phyloP scores from a whole-genome alignment of 2,888 invertebrate species.

The Thyatira batis region DNA sequence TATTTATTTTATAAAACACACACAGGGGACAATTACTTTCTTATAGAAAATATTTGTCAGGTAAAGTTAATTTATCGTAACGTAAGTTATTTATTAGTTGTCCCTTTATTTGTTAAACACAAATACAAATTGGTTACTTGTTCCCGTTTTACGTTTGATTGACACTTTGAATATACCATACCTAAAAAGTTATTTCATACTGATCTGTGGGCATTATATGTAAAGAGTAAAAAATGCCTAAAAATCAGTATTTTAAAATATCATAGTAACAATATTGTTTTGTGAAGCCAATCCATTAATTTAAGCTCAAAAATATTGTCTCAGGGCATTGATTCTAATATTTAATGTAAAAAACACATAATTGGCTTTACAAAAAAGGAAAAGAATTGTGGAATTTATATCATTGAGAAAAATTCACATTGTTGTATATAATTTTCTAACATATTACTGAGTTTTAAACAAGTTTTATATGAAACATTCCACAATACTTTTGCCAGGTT shows the following conservation, averaged over 20 bases:
- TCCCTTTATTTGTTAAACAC: conserved; percentile 59
- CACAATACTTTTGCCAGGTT: neutral
- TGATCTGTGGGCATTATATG: neutral
- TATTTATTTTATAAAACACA: conserved; percentile 22
- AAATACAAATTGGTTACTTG: conserved; percentile 45
- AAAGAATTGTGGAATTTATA: neutral
- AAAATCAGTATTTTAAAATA: neutral
- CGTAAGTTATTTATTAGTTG: conserved; percentile 31
- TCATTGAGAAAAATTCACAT: neutral
- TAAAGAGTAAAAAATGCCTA: neutral
- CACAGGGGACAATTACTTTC: conserved; percentile 37
- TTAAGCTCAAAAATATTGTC: neutral
- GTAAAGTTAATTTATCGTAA: conserved; percentile 41
- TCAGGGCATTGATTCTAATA: neutral
- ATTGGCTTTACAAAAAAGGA: neutral
- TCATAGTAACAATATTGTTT: neutral
- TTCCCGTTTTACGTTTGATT: conserved; percentile 66
- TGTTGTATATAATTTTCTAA: no score
- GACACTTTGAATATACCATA: conserved; percentile 75
- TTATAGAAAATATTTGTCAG: conserved; percentile 38
- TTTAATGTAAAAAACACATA: neutral
- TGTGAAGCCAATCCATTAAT: neutral
- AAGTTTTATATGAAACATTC: no score
- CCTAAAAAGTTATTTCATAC: conserved; percentile 12
- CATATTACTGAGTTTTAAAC: no score